Conservation (phyloP, 2,113 vertebrate species). For the Archocentrus centrarchus region DNA sequence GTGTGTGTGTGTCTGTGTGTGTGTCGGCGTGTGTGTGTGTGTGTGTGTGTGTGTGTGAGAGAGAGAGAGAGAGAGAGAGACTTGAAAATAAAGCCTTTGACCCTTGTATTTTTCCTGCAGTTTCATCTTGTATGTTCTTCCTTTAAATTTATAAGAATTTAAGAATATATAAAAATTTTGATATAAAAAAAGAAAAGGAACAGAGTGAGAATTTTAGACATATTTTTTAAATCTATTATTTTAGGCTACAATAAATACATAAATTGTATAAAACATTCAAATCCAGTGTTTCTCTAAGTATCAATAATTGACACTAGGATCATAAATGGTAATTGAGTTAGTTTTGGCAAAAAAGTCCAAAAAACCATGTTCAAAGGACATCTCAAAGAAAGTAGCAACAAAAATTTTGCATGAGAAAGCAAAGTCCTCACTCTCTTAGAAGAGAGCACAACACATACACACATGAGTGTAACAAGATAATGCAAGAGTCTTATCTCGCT, state of each 20-base stretch:
- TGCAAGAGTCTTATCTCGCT: neutral
- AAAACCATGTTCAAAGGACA: neutral
- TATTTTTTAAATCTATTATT: too few relatives aligned
- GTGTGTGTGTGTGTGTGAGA: too few relatives aligned
- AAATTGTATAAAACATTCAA: too few relatives aligned
- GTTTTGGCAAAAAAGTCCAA: neutral
- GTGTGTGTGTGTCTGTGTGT: too few relatives aligned
- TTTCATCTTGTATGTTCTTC: neutral
- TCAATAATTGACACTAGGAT: neutral
- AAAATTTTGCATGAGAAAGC: neutral
- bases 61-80: neutral
- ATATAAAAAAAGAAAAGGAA: too few relatives aligned
- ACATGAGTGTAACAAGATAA: constrained; percentile 1
- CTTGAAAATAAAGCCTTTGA: constrained; percentile 35
- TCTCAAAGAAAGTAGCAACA: neutral
- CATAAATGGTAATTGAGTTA: neutral
- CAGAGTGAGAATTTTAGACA: too few relatives aligned
- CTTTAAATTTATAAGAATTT: neutral
- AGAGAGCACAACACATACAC: neutral
- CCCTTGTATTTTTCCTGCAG: neutral
- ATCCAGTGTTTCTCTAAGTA: too few relatives aligned
- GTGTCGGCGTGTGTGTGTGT: too few relatives aligned
- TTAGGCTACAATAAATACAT: too few relatives aligned
- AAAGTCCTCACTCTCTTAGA: neutral
- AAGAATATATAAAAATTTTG: too few relatives aligned